Base-by-base conservation (phyloP, 2,888 invertebrate genomes). In the Lycaena phlaeas region DNA sequence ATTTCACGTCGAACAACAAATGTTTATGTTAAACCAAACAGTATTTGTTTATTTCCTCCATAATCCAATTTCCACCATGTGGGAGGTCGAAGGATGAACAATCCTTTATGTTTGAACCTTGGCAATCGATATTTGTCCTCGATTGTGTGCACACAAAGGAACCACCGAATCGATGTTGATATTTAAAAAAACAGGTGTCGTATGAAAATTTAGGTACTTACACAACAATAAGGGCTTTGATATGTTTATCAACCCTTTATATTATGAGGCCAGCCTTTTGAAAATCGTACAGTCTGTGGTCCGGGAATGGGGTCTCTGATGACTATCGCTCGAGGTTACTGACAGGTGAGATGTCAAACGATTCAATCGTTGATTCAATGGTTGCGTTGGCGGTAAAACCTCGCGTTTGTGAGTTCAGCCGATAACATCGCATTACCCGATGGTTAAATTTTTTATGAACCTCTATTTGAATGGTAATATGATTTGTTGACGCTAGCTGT, bases 271-370 rank as follows among this genome's bases (percentile, higher is more conserved):
- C 74, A 66, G 68, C 66, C 68, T 67, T 61, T 61, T 59, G 53
- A 53, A 53, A 55, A 52, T 45, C 51, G 62, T 73, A 79, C 75
- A 77, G 79, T 75, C 58, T 61, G 56, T 59, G 61, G 62, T 64
- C 71, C 64, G 55, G 74, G 73, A 78, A 78, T 79, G 73, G 56
- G 58, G 64, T 57, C 54, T 58, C 61, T 63, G 75, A 78, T 78
- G 68, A 64, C 73, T 71, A 77, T 79, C 75, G 59, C 58, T 57
- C 56, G 71, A 71, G 79, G 77, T 82, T 76, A 77, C 61, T 72
- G 81, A 77, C 84, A 82, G 81, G 82, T 81, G 73, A 79, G 68
- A 78, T 76, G 82, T 82, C 82, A 79, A 64, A 67, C 62, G n/a
- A n/a, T n/a, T n/a, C n/a, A n/a, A n/a, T n/a, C n/a, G n/a, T n/a